Evolutionary conservation across 2,113 vertebrate species (phyloP).

Genomic region (Rhinolophus ferrumequinum): DNA sequence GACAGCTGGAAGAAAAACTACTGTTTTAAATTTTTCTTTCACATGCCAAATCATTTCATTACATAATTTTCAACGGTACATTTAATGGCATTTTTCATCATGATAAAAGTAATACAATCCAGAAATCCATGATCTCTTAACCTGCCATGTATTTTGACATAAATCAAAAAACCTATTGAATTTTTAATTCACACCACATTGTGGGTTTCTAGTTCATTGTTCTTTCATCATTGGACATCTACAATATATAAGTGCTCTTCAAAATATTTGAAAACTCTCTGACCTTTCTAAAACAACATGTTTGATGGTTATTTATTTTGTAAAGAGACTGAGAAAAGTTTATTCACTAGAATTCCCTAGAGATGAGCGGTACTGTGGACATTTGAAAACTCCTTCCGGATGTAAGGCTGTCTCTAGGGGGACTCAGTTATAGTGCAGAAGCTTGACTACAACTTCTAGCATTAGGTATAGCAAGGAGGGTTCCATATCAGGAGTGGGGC

Average conservation of each 20-base stretch:
- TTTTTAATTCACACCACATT: constrained; percentile 2
- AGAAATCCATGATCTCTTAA: constrained; percentile 60
- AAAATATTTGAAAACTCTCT: constrained; percentile 39
- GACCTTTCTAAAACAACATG: not conserved
- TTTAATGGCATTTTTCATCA: constrained; percentile 68
- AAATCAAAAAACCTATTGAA: constrained; percentile 54
- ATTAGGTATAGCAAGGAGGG: not conserved
- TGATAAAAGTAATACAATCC: constrained; percentile 57
- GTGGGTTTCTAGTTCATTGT: not conserved
- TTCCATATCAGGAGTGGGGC: not conserved
- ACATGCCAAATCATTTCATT: constrained; percentile 69
- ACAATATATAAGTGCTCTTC: not conserved
- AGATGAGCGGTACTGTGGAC: not conserved
- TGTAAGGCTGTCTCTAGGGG: not conserved
- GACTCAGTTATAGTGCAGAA: not conserved
- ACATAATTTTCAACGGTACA: constrained; percentile 66
- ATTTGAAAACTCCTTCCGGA: not conserved
- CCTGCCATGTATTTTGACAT: constrained; percentile 51
- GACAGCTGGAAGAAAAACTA: constrained; percentile 72
- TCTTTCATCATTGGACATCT: constrained; percentile 1
- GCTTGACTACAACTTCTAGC: not conserved
- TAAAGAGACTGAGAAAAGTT: constrained; percentile 19
- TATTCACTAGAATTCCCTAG: not conserved
- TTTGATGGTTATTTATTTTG: constrained; percentile 5
- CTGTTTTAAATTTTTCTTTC: constrained; percentile 72